Base-by-base conservation (phyloP, 2,113 vertebrate genomes). In the Thalassoma bifasciatum region DNA sequence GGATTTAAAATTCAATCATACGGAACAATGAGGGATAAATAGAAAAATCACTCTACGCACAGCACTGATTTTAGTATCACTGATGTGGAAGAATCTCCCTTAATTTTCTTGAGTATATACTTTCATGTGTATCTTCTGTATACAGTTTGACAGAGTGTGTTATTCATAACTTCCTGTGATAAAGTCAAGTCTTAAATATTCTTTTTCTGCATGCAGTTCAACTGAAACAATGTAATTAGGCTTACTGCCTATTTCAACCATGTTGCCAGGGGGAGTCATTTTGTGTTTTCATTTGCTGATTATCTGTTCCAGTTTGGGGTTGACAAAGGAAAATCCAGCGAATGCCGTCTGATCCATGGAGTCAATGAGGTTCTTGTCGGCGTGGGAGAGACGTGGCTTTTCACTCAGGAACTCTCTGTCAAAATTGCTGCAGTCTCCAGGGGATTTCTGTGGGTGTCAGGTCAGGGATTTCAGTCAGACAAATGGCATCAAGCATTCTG, bases 311-410 rank as follows among this genome's bases (percentile, higher is more conserved):
- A 98, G 95, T 86, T 91, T 96, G 12, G 96, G 96, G 72, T 98
- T 99, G 87, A 96, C 81, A 11, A 99, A 99, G 61, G 98, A 99
- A 92, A 99, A 99, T 65, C 97, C 98, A 2, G 51, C 68, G 10
- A 99, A 99, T 0, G 95, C 95, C 0, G 90, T 44, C 84, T 96
- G 97, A 90, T 99, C 97, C 96, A 99, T 99, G 75, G 97, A 98
- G 81, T 98, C 97, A 0, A 99, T 96, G 61, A 99, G 93, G 90
- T 96, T 97, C 91, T 98, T 99, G 92, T 99, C 97, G 0, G 92
- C 93, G 58, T 95, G 94, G 5, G 98, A 98, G 46, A 99, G 69
- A 19, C 94, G 95, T 0, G 98, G 94, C 84, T 99, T 99, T 92
- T 99, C 98, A 0, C 89, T 97, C 83, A 99, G 94, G 81, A 99